These are phyloP conservation scores for Psittacula cyanocephala DNA, from an alignment of 2,113 vertebrate species.

Conservation along the genomic window DNA sequence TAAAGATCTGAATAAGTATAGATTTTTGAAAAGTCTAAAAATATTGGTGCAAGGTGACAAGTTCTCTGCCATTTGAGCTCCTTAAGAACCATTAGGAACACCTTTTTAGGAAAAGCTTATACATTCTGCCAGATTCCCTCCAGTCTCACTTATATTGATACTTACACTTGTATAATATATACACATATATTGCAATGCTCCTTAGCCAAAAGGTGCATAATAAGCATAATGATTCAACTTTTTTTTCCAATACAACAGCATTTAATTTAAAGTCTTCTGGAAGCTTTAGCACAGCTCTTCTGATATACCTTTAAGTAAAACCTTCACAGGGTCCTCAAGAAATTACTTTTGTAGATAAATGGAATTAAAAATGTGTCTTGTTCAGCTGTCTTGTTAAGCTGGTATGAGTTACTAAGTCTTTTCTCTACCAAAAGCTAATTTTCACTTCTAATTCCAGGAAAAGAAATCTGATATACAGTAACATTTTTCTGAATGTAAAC, in stretches of 20 bases:
- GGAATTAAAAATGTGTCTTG: not conserved
- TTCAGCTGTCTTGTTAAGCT: not conserved
- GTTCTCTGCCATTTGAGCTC: not conserved
- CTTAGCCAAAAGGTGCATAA: not conserved
- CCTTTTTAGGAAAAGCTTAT: not conserved
- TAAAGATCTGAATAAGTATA: not conserved
- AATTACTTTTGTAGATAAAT: not conserved
- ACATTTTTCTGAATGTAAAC: not conserved
- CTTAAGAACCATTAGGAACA: not conserved
- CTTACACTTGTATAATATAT: not conserved
- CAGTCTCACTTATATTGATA: not conserved
- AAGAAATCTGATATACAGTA: not conserved
- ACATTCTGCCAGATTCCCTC: not conserved
- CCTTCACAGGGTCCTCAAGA: not conserved
- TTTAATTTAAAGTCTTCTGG: not conserved
- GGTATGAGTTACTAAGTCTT: not conserved
- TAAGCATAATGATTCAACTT: not conserved
- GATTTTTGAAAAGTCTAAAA: not conserved
- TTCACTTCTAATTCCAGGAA: slow-evolving; percentile 2
- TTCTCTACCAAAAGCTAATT: not conserved
- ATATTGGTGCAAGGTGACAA: not conserved
- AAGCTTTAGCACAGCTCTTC: not conserved
- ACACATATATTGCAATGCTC: not conserved
- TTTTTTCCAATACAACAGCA: not conserved
- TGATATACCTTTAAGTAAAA: not conserved